A percentile compares a stretch with the other conserved stretches of the same genome.
These are phyloP conservation scores for Oenanthe melanoleuca DNA, from an alignment of 2,113 vertebrate genomes.

Conservation along the genomic window DNA sequence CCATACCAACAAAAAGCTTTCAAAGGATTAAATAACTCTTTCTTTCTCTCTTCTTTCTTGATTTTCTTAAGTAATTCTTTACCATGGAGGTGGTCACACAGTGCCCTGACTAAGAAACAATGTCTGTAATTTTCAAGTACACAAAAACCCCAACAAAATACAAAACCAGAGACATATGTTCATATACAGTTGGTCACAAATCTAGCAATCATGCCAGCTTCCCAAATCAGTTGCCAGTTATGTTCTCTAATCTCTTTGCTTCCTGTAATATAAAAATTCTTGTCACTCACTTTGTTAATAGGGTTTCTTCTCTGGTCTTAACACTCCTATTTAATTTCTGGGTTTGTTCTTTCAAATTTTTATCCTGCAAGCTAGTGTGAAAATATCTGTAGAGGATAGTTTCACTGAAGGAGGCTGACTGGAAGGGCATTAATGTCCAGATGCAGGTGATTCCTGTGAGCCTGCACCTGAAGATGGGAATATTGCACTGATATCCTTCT, in stretches of 20 bases:
- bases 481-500: not conserved
- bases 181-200: not conserved
- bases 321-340: not conserved
- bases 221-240: not conserved
- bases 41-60: not conserved
- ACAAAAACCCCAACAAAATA: not conserved
- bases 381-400: not conserved
- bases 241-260: not conserved
- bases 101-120: not conserved
- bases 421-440: not conserved
- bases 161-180: not conserved
- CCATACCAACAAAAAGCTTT: not conserved
- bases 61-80: not conserved
- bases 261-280: not conserved
- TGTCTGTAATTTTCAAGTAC: not conserved
- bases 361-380: not conserved
- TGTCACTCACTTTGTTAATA: not conserved
- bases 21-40: not conserved
- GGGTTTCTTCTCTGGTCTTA: not conserved
- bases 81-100: not conserved
- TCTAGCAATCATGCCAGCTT: not conserved
- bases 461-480: not conserved
- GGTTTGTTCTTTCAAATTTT: not conserved
- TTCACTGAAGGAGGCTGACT: not conserved
- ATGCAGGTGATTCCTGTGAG: not conserved